These are phyloP conservation scores for Xenus cinereus DNA, from an alignment of 2,113 vertebrate genomes.

Conservation along the genomic window DNA sequence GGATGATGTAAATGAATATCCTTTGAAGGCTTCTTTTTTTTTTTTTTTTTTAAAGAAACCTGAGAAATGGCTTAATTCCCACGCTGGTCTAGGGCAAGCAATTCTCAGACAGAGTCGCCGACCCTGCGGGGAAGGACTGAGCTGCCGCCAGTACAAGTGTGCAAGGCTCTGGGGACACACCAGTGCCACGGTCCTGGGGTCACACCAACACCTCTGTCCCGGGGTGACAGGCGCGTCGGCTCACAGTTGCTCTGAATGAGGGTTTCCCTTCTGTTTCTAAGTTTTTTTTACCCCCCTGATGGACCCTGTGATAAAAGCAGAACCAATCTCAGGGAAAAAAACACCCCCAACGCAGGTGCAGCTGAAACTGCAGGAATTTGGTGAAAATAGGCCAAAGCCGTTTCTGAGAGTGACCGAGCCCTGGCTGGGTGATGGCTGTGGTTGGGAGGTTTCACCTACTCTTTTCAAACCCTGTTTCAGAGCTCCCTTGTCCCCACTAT, in stretches of 20 bases:
- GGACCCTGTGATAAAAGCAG: neutral
- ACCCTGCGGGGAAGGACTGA: neutral
- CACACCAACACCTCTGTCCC: accelerated
- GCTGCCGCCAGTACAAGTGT: neutral
- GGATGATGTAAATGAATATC: neutral
- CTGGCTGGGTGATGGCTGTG: neutral
- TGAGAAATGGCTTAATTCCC: neutral
- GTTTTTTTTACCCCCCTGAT: neutral
- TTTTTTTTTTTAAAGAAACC: neutral
- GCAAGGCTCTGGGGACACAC: neutral
- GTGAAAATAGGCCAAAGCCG: neutral
- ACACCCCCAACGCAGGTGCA: accelerated
- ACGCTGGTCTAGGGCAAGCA: neutral
- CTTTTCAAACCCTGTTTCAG: neutral
- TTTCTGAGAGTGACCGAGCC: accelerated
- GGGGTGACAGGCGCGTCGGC: accelerated
- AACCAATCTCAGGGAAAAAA: accelerated
- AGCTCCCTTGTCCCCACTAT: neutral
- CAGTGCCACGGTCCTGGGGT: accelerated
- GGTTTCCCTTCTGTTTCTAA: neutral
- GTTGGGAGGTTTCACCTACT: neutral
- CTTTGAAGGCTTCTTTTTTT: neutral
- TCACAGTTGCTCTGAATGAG: accelerated
- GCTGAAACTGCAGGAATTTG: neutral
- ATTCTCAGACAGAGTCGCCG: accelerated